Evolutionary conservation across 2,797 vertebrate genomes (phyloP), one percentile per base, ranked within the genome.

Genomic region (Acanthis flammea): DNA sequence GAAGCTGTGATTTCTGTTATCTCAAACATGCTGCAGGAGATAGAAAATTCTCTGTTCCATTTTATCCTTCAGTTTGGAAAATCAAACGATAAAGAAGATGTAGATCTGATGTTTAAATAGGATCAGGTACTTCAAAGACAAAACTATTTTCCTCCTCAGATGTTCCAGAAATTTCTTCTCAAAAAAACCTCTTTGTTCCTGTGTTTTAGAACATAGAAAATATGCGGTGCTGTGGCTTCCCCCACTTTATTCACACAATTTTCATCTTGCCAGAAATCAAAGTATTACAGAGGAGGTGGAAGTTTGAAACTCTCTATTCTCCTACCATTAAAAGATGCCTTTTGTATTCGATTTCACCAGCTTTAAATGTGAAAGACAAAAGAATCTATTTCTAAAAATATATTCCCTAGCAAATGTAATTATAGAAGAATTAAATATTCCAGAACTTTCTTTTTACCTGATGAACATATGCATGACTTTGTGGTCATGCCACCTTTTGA

Each of bases 361-460:
- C 68, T 90, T 76, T 71, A 70, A 86, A 76, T 67, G 33, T 76
- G 71, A 73, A 95, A 95, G 94, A 86, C 85, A 94, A 94, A 96
- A 90, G 66, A 79, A 95, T 79, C 45, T 41, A 62, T 73, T 96
- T 87, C 50, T 86, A 45, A 88, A 92, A 92, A 79, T 53, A n/a
- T 53, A 57, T 72, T 91, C 82, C 24, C 17, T 83, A 57, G 79
- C 33, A 87, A 92, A 85, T 30, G 23, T 65, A 95, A 95, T 94
- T 92, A 68, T 61, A 86, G 92, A 78, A 55, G 23, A 86, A 86
- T 89, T 92, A 92, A 89, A 53, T 28, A 62, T 58, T 84, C 86
- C 47, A 86, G 68, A 70, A 94, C 30, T 85, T 74, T 65, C 42
- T 76, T 88, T 73, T 85, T 60, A 53, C 50, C 28, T 82, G 50